Base-by-base conservation (phyloP, 2,113 vertebrate species). In the Narcine bancroftii region DNA sequence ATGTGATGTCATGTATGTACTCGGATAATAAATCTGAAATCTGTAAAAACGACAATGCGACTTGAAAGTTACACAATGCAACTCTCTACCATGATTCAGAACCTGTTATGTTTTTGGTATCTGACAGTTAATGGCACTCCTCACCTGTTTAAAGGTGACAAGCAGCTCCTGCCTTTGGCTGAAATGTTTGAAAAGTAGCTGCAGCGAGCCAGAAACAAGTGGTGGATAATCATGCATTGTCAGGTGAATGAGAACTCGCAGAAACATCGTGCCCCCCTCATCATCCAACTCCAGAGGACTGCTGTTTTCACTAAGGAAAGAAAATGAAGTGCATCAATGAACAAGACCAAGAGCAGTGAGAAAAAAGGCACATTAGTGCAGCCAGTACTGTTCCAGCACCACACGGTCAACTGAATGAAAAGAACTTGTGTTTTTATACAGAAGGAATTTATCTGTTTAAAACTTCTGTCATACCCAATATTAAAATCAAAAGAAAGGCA, bases 181-280 rank as follows among this genome's bases (percentile, higher is more conserved):
- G 95, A 99, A 99, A 95, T 99, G 99, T 94, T 99, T 99, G 95
- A 99, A 99, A 92, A 99, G 98, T 91, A 99, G 97, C 94, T 99
- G 98, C 93, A 99, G 96, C 15, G 98, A 98, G 29, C 97, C 98
- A 0, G 98, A 99, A 93, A 99, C 96, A 92, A 99, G 96, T 0
- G 98, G 97, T 0, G 99, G 96, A 9, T 99, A 99, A 94, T 98
- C 96, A 0, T 99, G 98, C 98, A 99, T 99, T 17, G 97, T 98
- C 93, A 99, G 97, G 94, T 99, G 98, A 93, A 97, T 96, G 92
- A 99, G 95, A 47, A 99, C 99, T 0, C 99, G 95, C 92, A 99
- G 96, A 92, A 99, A 99, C 97, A 97, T 98, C 50, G 98, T 96
- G 1, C 98, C 98, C 0, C 98, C 99, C 95, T 99, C 98, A 2